phyloP scores from a whole-genome alignment of 2,113 vertebrate species.

The Gallinago jamesoni region DNA sequence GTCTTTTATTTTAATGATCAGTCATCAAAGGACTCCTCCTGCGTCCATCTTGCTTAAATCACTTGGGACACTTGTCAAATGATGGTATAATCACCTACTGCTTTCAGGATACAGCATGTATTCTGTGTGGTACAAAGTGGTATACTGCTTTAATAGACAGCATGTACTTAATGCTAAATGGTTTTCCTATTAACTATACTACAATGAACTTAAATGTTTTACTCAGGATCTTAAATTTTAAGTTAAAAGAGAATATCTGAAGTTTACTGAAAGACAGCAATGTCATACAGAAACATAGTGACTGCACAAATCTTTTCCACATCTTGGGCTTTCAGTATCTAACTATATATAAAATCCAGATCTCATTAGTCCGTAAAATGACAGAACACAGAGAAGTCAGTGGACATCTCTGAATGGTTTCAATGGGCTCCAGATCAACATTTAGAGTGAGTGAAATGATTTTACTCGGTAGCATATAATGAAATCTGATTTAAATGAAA shows the following conservation, averaged over 20 bases:
- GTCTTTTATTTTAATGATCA: not conserved
- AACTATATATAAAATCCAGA: not conserved
- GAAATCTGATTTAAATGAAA: not conserved
- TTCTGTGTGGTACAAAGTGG: not conserved
- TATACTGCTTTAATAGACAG: not conserved
- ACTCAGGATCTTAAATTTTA: not conserved
- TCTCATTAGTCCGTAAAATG: not conserved
- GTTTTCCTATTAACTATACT: not conserved
- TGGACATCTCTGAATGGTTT: not conserved
- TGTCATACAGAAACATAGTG: not conserved
- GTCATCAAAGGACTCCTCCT: not conserved
- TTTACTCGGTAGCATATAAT: not conserved
- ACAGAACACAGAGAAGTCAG: not conserved
- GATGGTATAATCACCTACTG: not conserved
- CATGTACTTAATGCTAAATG: not conserved
- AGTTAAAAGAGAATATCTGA: not conserved
- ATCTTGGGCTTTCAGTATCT: not conserved
- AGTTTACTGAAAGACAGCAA: not conserved
- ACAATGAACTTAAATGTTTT: not conserved
- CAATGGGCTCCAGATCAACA: not conserved
- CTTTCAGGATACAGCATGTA: not conserved
- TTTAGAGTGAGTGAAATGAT: not conserved
- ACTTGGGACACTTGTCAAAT: not conserved
- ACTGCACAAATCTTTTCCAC: not conserved
- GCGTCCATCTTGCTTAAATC: not conserved